These are phyloP conservation scores for Xestoiulus laeticollis DNA, from an alignment of 2,888 invertebrate genomes.

Conservation along the genomic window DNA sequence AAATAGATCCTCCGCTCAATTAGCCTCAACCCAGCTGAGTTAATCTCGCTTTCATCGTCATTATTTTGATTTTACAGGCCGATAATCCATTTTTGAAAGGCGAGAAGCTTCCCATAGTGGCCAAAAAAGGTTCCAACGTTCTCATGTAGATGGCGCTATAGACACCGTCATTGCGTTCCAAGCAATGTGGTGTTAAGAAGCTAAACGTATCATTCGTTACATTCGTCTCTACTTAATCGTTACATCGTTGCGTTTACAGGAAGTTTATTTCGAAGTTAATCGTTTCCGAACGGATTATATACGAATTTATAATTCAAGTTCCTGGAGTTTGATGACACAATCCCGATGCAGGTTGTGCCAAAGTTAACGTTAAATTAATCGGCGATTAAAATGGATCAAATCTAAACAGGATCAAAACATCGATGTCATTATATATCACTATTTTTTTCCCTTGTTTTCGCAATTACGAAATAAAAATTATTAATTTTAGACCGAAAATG, in stretches of 20 bases:
- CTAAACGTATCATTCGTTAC: not conserved
- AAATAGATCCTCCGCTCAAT: not conserved
- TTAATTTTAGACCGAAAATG: not conserved
- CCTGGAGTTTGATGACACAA: no score
- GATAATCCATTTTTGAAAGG: conserved; percentile 86
- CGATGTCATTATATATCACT: no score
- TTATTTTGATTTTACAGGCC: conserved; percentile 68
- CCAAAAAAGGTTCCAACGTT: conserved; percentile 88
- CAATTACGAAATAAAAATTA: not conserved
- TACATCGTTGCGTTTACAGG: not conserved
- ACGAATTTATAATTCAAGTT: no score
- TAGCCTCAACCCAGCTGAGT: not conserved
- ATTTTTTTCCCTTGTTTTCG: not conserved
- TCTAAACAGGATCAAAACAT: no score
- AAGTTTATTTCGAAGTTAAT: no score
- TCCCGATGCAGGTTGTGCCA: no score
- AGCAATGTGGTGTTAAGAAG: no score
- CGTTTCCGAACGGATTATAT: no score
- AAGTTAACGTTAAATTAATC: not conserved
- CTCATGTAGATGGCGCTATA: conserved; percentile 45
- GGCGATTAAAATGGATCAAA: not conserved
- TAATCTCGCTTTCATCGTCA: not conserved
- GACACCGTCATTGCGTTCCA: not conserved
- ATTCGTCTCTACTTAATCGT: no score
- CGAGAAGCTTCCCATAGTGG: conserved; percentile 87